A percentile compares a stretch with the other conserved stretches of the same genome.
Conservation (phyloP, 2,113 vertebrate genomes). For the Oncorhynchus nerka region DNA sequence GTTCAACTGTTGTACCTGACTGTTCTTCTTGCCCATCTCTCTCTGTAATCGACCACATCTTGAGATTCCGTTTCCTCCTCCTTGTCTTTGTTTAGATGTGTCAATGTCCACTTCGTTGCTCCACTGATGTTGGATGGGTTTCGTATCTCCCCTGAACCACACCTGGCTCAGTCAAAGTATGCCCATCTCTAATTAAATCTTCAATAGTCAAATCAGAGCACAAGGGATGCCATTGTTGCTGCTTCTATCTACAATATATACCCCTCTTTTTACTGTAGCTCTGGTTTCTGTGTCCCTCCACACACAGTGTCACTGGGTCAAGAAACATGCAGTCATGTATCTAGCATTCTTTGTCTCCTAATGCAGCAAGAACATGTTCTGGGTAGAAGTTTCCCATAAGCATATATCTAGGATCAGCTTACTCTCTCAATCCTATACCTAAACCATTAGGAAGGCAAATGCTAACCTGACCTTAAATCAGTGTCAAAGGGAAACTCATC, state of each 20-base stretch:
- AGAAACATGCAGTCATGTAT: slow-evolving; percentile 1
- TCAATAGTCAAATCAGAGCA: not conserved
- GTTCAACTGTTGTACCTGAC: too few relatives aligned
- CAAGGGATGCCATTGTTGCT: slow-evolving; percentile 16
- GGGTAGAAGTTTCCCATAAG: not conserved
- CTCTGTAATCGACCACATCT: not conserved
- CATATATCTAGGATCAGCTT: not conserved
- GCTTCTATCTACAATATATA: slow-evolving; percentile 16
- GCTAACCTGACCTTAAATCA: not conserved
- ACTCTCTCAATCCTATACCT: not conserved
- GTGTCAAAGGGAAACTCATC: not conserved
- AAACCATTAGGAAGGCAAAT: not conserved
- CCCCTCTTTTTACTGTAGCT: not conserved
- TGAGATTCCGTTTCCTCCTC: not conserved
- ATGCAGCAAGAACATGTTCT: not conserved
- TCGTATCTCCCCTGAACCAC: not conserved
- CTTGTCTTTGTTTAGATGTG: not conserved
- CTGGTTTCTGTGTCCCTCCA: not conserved
- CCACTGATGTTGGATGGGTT: slow-evolving; percentile 4
- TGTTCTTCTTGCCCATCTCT: too few relatives aligned
- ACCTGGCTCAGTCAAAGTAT: slow-evolving; percentile 26
- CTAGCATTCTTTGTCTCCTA: not conserved
- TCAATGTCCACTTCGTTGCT: not conserved
- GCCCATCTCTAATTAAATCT: slow-evolving; percentile 36
- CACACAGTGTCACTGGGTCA: slow-evolving; percentile 8